These are phyloP conservation scores for Dasysyrphus albostriatus DNA, from an alignment of 2,888 invertebrate genomes.

Conservation along the genomic window DNA sequence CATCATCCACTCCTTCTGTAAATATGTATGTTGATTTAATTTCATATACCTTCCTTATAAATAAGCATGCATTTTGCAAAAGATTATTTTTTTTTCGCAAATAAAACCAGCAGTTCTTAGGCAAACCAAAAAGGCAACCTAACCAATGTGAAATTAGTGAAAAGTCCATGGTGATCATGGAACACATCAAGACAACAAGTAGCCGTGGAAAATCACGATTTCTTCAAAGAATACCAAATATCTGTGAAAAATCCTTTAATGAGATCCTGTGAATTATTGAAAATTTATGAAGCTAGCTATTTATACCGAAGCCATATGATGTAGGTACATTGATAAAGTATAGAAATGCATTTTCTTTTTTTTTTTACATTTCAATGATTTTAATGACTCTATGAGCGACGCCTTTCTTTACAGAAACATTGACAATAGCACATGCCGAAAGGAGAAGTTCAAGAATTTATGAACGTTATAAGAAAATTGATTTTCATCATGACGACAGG, in stretches of 20 bases:
- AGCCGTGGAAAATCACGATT: conserved; percentile 67
- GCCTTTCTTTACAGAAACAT: conserved; percentile 59
- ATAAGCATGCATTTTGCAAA: conserved; percentile 30
- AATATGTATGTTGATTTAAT: no score
- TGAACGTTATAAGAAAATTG: conserved; percentile 70
- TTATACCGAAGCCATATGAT: conserved; percentile 26
- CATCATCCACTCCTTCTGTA: no score
- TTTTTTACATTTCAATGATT: conserved; percentile 40
- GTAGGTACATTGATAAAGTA: conserved; percentile 36
- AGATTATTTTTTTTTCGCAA: neutral
- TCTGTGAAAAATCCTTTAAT: conserved; percentile 64
- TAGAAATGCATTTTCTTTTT: conserved; percentile 8
- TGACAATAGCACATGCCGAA: conserved; percentile 69
- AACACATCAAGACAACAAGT: conserved; percentile 58
- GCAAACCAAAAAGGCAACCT: neutral
- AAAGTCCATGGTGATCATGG: conserved; percentile 50
- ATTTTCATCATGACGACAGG: conserved; percentile 71
- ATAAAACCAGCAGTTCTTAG: neutral
- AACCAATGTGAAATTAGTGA: conserved; percentile 5
- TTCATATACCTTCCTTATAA: no score
- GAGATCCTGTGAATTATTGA: conserved; percentile 72
- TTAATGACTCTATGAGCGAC: conserved; percentile 75
- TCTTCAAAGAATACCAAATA: conserved; percentile 27
- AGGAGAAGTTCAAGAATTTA: conserved; percentile 45
- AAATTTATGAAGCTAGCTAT: conserved; percentile 55